A percentile compares a stretch with the other conserved stretches of the same genome.
Conservation (phyloP, 2,888 invertebrate genomes). For the Drosophila nigricruria region DNA sequence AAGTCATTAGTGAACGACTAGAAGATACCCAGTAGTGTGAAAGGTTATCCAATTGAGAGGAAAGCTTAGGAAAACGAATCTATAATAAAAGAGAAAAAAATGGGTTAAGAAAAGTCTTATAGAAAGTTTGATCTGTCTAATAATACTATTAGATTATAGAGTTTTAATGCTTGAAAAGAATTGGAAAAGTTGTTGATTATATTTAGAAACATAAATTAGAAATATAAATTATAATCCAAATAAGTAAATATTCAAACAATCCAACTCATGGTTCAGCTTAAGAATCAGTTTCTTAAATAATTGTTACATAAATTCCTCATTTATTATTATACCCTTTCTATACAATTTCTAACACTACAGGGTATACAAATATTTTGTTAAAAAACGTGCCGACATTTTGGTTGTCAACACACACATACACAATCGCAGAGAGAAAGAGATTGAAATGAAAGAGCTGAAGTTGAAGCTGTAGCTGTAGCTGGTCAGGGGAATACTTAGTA, state of each 20-base stretch:
- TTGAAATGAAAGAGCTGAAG: slow-evolving; percentile 23
- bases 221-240: too few relatives aligned
- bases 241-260: not conserved
- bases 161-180: too few relatives aligned
- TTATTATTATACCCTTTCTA: not conserved
- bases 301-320: not conserved
- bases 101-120: not conserved
- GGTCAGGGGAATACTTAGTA: slow-evolving; percentile 44
- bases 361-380: slow-evolving; percentile 48
- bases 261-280: not conserved
- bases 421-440: slow-evolving; percentile 33
- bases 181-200: too few relatives aligned
- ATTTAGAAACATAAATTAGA: too few relatives aligned
- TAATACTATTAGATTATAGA: too few relatives aligned
- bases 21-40: not conserved
- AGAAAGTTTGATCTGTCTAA: not conserved
- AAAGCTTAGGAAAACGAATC: too few relatives aligned
- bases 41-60: not conserved
- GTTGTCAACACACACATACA: slow-evolving; percentile 68
- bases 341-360: slow-evolving; percentile 1
- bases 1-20: not conserved
- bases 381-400: slow-evolving; percentile 81
- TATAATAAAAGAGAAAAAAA: too few relatives aligned
- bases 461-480: slow-evolving; percentile 21
- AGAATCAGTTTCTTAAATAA: too few relatives aligned